These are phyloP conservation scores for Oscheius myriophilus DNA, from an alignment of 2,888 invertebrate species.

Conservation along the genomic window DNA sequence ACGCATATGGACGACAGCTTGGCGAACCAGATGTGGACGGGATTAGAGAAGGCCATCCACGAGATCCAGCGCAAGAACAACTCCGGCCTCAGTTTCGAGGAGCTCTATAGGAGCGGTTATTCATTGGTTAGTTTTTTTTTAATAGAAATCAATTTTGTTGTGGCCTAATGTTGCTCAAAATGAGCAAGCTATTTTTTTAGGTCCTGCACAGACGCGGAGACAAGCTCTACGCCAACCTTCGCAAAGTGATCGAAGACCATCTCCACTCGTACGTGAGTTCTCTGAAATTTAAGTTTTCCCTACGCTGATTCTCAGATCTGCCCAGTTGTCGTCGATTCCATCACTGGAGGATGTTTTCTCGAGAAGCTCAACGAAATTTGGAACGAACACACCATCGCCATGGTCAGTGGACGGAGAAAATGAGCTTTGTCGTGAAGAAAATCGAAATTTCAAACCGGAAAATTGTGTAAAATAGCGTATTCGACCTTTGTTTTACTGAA, in stretches of 20 bases:
- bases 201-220: slow-evolving; percentile 97
- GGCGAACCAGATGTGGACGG: slow-evolving; percentile 89
- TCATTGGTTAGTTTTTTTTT: slow-evolving; percentile 82
- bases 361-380: slow-evolving; percentile 95
- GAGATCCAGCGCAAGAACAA: slow-evolving; percentile 99
- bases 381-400: slow-evolving; percentile 99
- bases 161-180: too few species aligned
- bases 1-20: slow-evolving; percentile 99
- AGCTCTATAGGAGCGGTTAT: slow-evolving; percentile 98
- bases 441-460: too few species aligned
- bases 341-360: slow-evolving; percentile 83
- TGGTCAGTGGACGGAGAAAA: too few species aligned
- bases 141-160: too few species aligned
- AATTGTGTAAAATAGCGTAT: too few species aligned
- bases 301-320: not conserved
- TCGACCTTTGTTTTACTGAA: too few species aligned
- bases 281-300: not conserved
- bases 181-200: slow-evolving; percentile 39
- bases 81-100: slow-evolving; percentile 98
- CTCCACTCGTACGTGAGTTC: slow-evolving; percentile 72
- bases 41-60: slow-evolving; percentile 95
- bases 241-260: slow-evolving; percentile 97
- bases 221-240: slow-evolving; percentile 94
- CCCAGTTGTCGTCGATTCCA: slow-evolving; percentile 15
- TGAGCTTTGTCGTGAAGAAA: too few species aligned